Percentiles rank a stretch among this genome's conserved stretches.
Conservation (phyloP, 2,888 invertebrate genomes). For the Drosophila parthenogenetica region DNA sequence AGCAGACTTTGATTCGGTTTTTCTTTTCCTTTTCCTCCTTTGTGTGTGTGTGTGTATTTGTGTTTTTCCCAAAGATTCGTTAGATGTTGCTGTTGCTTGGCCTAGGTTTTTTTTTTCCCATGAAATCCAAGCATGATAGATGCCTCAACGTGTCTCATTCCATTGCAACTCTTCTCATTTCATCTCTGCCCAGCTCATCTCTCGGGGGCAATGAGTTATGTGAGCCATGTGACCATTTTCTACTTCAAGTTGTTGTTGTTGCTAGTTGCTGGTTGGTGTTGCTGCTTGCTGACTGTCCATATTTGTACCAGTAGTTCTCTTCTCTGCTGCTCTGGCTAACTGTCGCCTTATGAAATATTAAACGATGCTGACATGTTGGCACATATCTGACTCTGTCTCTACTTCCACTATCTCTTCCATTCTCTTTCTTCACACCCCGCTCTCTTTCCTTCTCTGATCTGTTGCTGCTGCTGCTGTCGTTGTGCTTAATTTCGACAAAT, state of each 20-base stretch:
- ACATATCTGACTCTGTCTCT: slow-evolving; percentile 45
- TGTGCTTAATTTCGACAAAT: slow-evolving; percentile 74
- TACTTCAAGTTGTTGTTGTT: slow-evolving; percentile 12
- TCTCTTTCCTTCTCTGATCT: not conserved
- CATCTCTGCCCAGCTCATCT: not conserved
- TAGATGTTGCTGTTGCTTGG: not conserved
- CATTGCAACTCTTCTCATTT: not conserved
- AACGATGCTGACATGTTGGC: slow-evolving; percentile 65
- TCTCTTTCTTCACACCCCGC: not conserved
- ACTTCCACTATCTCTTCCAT: not conserved
- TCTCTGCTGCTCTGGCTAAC: slow-evolving; percentile 47
- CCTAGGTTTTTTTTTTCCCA: slow-evolving; percentile 53
- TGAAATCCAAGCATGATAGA: slow-evolving; percentile 45
- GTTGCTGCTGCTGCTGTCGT: not conserved
- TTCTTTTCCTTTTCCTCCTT: not conserved
- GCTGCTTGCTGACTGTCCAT: slow-evolving; percentile 39
- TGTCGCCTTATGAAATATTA: slow-evolving; percentile 70
- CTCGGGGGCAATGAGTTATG: slow-evolving; percentile 46
- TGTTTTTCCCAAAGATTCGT: not conserved
- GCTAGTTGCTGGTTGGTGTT: slow-evolving; percentile 10
- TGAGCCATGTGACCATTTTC: slow-evolving; percentile 53
- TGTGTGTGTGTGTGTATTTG: not conserved
- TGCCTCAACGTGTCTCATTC: not conserved
- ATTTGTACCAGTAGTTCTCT: slow-evolving; percentile 43
- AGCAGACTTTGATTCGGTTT: slow-evolving; percentile 12